Evolutionary conservation across 2,888 invertebrate genomes (phyloP).

Genomic region (Temnothorax rugatulus): DNA sequence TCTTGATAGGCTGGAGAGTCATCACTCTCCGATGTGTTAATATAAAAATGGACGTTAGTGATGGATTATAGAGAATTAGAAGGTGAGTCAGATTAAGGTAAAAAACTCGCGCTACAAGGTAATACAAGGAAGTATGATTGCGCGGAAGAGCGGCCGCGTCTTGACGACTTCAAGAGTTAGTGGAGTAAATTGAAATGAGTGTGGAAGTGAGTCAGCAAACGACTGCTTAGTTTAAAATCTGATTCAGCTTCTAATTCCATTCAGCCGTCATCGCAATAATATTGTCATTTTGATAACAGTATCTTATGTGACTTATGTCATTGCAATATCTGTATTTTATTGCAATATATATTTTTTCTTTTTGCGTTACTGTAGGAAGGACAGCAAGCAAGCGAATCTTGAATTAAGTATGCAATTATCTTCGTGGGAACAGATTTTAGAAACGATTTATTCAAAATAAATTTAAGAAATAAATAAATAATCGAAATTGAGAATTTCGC

Average conservation of each 20-base stretch:
- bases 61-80: slow-evolving; percentile 4
- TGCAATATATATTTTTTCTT: neutral
- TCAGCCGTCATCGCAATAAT: neutral
- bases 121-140: slow-evolving; percentile 38
- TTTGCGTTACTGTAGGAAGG: neutral
- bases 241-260: slow-evolving; percentile 38
- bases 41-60: neutral
- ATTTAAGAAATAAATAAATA: neutral
- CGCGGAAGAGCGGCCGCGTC: slow-evolving; percentile 38
- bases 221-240: slow-evolving; percentile 43
- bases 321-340: neutral
- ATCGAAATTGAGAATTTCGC: neutral
- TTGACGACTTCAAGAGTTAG: slow-evolving; percentile 44
- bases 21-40: neutral
- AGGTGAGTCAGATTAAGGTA: neutral
- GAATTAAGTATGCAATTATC: neutral
- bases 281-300: slow-evolving; percentile 35
- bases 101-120: slow-evolving; percentile 11
- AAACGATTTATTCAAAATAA: neutral
- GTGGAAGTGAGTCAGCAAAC: slow-evolving; percentile 51
- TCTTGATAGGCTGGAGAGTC: neutral
- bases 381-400: neutral
- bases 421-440: neutral
- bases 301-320: too few relatives aligned
- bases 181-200: slow-evolving; percentile 36